Conservation (phyloP, 1,140 invertebrate genomes). For the Drosophila oshimai region DNA sequence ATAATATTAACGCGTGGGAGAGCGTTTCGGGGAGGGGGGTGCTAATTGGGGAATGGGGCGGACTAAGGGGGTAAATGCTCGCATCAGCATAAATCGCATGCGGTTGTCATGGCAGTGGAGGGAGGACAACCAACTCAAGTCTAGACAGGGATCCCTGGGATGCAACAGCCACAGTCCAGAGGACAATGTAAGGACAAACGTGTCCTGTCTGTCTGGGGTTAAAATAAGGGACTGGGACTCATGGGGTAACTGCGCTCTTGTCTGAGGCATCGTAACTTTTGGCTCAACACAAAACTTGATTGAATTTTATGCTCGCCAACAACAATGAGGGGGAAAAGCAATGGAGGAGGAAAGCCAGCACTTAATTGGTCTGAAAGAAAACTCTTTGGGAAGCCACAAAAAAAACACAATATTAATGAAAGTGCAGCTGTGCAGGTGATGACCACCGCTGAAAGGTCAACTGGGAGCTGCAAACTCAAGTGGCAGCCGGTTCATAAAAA, state of each 20-base stretch:
- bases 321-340: conserved; percentile 32
- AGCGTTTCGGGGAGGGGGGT: background rate
- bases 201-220: conserved; percentile 56
- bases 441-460: conserved; percentile 49
- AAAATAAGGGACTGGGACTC: background rate
- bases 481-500: conserved; percentile 32
- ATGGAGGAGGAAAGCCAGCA: conserved; percentile 22
- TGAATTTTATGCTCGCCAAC: conserved; percentile 78
- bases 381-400: conserved; percentile 15
- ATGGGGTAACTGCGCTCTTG: conserved; percentile 9
- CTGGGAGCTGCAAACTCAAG: conserved; percentile 2
- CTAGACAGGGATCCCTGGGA: conserved; percentile 28
- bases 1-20: conserved; percentile 71
- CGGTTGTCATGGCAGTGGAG: conserved; percentile 69
- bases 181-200: conserved; percentile 79
- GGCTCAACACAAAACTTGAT: conserved; percentile 73
- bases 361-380: conserved; percentile 35
- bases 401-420: conserved; percentile 41
- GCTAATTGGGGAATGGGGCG: conserved; percentile 4
- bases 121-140: conserved; percentile 37
- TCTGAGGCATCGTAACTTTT: conserved; percentile 65
- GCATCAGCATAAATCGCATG: conserved; percentile 72
- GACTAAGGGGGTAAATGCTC: conserved; percentile 32
- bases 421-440: conserved; percentile 44
- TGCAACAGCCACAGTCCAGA: conserved; percentile 53